Evolutionary conservation across 64 coral and sea anemone genomes (phyloP).

Genomic region (Pachyseris speciosa): DNA sequence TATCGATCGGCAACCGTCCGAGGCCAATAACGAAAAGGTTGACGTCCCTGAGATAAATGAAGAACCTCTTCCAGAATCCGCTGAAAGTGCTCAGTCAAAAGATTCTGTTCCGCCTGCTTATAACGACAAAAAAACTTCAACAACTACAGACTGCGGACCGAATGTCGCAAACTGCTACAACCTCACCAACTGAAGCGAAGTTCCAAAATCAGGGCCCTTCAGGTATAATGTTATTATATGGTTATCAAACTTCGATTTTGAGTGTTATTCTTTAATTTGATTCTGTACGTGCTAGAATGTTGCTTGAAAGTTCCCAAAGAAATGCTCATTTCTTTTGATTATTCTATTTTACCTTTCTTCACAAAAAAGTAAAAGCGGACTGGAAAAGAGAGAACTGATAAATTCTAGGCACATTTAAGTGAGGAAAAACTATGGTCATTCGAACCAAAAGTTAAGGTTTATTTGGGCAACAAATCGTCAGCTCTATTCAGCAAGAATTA

Average conservation of each 20-base stretch:
- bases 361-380: too few species aligned
- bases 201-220: not conserved
- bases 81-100: constrained; percentile 21
- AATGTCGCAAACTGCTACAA: not conserved
- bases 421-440: too few species aligned
- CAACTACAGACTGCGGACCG: not conserved
- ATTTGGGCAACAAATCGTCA: too few species aligned
- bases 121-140: constrained; percentile 19
- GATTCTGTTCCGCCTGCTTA: constrained; percentile 15
- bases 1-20: not conserved
- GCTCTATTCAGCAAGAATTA: too few species aligned
- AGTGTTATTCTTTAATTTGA: not conserved
- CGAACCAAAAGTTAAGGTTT: too few species aligned
- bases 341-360: too few species aligned
- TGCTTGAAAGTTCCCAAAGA: too few species aligned
- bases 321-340: too few species aligned
- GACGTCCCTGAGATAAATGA: not conserved
- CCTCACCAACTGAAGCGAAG: not conserved
- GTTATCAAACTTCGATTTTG: not conserved
- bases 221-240: not conserved
- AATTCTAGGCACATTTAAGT: too few species aligned
- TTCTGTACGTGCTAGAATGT: too few species aligned
- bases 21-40: not conserved
- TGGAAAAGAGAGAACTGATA: too few species aligned
- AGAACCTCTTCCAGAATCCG: not conserved